Percentiles rank a stretch among this genome's conserved stretches.
These are phyloP conservation scores for Dryadula phaetusa DNA, from an alignment of 2,888 invertebrate genomes.

Conservation along the genomic window DNA sequence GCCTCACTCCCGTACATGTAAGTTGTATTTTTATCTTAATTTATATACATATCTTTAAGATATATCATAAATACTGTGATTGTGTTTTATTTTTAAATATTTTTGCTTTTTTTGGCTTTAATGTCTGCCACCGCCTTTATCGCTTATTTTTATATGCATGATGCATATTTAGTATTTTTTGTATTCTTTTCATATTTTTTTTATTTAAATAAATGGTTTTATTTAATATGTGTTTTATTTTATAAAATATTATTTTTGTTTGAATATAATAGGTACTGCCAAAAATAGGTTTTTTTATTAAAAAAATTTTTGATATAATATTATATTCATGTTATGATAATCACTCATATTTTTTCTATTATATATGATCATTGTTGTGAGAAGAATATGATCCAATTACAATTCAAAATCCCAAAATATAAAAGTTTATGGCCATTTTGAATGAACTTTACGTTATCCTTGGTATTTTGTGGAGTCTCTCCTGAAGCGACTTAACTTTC, in stretches of 20 bases:
- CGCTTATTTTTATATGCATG: background rate
- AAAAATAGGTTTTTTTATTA: too few relatives aligned
- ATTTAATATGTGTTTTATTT: slow-evolving; percentile 8
- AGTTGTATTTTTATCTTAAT: slow-evolving; percentile 51
- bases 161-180: background rate
- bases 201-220: background rate
- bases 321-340: too few relatives aligned
- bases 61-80: slow-evolving; percentile 21
- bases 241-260: background rate
- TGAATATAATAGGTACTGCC: too few relatives aligned
- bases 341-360: too few relatives aligned
- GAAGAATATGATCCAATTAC: background rate
- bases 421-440: background rate
- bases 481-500: slow-evolving; percentile 17
- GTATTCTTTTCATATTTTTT: background rate
- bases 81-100: slow-evolving; percentile 29
- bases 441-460: background rate
- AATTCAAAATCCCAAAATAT: background rate
- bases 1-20: slow-evolving; percentile 56
- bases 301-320: too few relatives aligned
- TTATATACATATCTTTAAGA: slow-evolving; percentile 24
- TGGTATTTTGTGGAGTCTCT: slow-evolving; percentile 10
- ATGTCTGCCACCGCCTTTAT: slow-evolving; percentile 24
- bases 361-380: background rate
- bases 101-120: slow-evolving; percentile 34